Evolutionary conservation across 2,888 invertebrate genomes (phyloP).

Genomic region (Epinotia nisella): DNA sequence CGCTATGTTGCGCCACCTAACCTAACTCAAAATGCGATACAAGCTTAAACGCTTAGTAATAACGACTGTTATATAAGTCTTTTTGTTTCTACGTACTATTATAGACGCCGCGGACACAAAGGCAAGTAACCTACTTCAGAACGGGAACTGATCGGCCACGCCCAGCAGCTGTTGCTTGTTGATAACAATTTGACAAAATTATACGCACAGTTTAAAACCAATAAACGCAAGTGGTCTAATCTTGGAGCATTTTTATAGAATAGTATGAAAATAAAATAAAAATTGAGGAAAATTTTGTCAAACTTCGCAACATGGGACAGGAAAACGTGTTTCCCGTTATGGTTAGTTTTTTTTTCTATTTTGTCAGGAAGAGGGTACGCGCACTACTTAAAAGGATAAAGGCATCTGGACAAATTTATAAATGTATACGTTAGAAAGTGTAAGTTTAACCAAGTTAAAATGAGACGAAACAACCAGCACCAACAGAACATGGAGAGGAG

Average conservation of each 20-base stretch:
- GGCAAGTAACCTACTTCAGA: slow-evolving; percentile 45
- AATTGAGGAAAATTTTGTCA: too few relatives aligned
- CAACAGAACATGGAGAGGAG: too few relatives aligned
- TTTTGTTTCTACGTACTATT: neutral
- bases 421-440: too few relatives aligned
- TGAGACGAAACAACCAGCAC: too few relatives aligned
- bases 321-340: too few relatives aligned
- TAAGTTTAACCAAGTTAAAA: too few relatives aligned
- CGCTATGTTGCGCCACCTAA: neutral
- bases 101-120: slow-evolving; percentile 30
- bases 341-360: too few relatives aligned
- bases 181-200: slow-evolving; percentile 33
- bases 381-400: too few relatives aligned
- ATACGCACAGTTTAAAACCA: neutral
- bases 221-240: neutral
- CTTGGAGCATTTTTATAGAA: neutral
- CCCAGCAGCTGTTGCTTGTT: slow-evolving; percentile 51
- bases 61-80: neutral
- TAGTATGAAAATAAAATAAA: too few relatives aligned
- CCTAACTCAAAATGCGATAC: neutral
- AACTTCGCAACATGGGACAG: too few relatives aligned
- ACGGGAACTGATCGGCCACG: slow-evolving; percentile 50
- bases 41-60: neutral
- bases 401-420: too few relatives aligned
- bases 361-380: too few relatives aligned